Evolutionary conservation across 2,113 vertebrate genomes (phyloP).

Genomic region (Odocoileus virginianus): DNA sequence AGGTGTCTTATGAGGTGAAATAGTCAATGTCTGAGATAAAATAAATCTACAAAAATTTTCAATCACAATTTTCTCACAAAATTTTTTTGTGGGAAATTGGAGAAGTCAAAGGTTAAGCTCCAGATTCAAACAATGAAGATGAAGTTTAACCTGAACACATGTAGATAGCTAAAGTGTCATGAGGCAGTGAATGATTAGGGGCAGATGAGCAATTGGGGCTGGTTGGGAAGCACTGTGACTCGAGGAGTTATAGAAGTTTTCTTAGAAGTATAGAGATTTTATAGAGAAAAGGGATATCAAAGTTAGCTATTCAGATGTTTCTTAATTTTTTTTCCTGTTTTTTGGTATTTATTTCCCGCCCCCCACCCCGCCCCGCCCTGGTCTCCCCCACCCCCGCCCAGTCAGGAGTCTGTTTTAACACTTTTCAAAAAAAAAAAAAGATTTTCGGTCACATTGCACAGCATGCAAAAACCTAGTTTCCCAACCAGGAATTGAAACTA

Average conservation of each 20-base stretch:
- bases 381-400: no score
- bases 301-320: background rate
- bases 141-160: background rate
- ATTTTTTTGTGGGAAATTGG: background rate
- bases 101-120: background rate
- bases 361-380: no score
- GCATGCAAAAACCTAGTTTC: background rate
- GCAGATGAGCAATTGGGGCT: background rate
- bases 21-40: background rate
- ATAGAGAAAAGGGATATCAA: background rate
- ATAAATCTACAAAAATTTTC: background rate
- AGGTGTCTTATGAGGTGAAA: background rate
- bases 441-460: background rate
- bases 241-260: background rate
- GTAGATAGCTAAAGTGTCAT: background rate
- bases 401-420: background rate
- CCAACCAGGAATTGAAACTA: background rate
- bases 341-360: background rate
- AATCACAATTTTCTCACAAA: background rate
- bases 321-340: background rate
- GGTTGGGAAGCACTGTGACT: background rate
- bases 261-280: background rate
- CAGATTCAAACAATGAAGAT: background rate
- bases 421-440: background rate
- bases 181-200: background rate